These are phyloP conservation scores for Ictidomys tridecemlineatus DNA, from an alignment of 2,113 vertebrate species.

Conservation along the genomic window DNA sequence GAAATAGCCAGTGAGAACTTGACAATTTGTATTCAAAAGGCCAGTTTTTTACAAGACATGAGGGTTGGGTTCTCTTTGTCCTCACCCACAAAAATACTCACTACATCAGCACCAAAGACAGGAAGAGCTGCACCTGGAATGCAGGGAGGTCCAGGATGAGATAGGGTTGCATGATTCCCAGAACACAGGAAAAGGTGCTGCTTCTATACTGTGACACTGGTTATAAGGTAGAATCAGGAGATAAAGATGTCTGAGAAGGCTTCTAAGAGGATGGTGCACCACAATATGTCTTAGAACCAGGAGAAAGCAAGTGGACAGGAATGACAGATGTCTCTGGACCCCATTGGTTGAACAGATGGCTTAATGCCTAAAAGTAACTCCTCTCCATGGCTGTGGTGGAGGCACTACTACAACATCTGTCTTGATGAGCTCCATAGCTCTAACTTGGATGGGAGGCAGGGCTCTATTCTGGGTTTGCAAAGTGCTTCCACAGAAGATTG, in stretches of 20 bases:
- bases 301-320: not conserved
- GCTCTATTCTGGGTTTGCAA: not conserved
- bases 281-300: not conserved
- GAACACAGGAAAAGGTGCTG: fast-evolving
- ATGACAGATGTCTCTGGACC: not conserved
- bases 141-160: not conserved
- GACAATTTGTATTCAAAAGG: not conserved
- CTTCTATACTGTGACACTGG: not conserved
- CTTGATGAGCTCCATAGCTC: fast-evolving
- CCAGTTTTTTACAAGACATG: not conserved
- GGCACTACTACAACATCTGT: too few relatives aligned
- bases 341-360: not conserved
- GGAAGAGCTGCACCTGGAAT: not conserved
- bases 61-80: not conserved
- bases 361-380: not conserved
- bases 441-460: not conserved
- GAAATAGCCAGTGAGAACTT: not conserved
- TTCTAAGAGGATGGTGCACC: not conserved
- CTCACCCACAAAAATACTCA: not conserved
- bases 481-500: not conserved
- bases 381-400: fast-evolving
- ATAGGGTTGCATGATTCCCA: fast-evolving
- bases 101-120: not conserved
- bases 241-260: not conserved
- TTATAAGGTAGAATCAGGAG: not conserved